phyloP scores from a whole-genome alignment of 1,140 invertebrate genomes.

The Hycleus phaleratus region DNA sequence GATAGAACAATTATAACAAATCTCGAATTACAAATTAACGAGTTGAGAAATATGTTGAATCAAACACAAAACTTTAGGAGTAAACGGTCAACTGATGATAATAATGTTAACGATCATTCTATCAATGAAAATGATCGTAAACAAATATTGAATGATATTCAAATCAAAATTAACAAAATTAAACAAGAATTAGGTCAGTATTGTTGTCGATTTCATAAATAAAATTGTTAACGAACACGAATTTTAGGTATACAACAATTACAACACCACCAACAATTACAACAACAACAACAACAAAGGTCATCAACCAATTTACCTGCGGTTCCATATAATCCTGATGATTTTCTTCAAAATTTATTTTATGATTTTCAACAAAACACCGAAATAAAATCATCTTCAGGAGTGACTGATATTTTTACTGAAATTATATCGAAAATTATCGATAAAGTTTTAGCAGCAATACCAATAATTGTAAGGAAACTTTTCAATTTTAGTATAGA shows the following conservation, averaged over 20 bases:
- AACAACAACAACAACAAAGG: background rate
- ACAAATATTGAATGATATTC: background rate
- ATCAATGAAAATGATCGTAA: background rate
- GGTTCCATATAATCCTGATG: background rate
- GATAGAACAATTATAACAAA: constrained; percentile 25
- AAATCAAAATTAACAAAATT: too few relatives aligned
- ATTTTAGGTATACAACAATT: background rate
- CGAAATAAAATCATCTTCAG: background rate
- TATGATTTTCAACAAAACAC: background rate
- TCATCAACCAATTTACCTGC: background rate
- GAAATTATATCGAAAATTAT: constrained; percentile 30
- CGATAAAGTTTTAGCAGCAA: constrained; percentile 28
- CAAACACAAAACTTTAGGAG: background rate
- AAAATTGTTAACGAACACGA: background rate
- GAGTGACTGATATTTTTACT: constrained; percentile 20
- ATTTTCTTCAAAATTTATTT: background rate
- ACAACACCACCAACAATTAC: background rate
- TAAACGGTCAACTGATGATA: background rate
- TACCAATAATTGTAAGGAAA: constrained; percentile 24
- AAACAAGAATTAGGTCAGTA: too few relatives aligned
- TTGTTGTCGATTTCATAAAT: too few relatives aligned
- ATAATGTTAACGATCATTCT: too few relatives aligned
- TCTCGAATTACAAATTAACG: constrained; percentile 29
- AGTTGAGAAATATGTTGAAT: constrained; percentile 27
- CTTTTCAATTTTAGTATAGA: constrained; percentile 25